Evolutionary conservation across 2,888 invertebrate species (phyloP).

Genomic region (Drosophila sordidapex): DNA sequence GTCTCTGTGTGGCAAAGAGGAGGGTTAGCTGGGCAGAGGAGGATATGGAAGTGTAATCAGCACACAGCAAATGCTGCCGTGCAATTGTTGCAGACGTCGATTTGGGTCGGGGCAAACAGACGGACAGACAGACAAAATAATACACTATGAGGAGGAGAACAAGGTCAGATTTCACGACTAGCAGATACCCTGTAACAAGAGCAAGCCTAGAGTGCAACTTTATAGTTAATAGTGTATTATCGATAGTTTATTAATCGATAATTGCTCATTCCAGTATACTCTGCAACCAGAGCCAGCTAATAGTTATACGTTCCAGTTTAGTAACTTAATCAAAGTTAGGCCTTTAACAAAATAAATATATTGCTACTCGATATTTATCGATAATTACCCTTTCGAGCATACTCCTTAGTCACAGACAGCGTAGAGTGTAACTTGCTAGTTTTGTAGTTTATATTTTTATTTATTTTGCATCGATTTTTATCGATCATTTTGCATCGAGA

Average conservation of each 20-base stretch:
- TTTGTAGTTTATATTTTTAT: not conserved
- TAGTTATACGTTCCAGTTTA: not conserved
- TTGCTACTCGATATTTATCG: not conserved
- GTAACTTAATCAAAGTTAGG: not conserved
- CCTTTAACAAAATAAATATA: not conserved
- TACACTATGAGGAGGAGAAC: conserved; percentile 6
- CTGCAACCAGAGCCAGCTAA: not conserved
- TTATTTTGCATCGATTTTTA: not conserved
- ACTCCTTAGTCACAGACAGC: not conserved
- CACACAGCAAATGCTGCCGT: conserved; percentile 41
- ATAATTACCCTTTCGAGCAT: not conserved
- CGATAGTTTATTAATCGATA: not conserved
- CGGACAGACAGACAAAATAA: conserved; percentile 8
- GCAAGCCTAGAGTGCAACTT: not conserved
- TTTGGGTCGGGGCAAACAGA: conserved; percentile 69
- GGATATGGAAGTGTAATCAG: conserved; percentile 53
- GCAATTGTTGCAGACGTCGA: conserved; percentile 75
- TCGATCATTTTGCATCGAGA: not conserved
- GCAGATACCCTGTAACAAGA: not conserved
- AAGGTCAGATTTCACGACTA: not conserved
- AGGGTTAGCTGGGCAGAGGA: not conserved
- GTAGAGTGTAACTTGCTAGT: rapidly evolving
- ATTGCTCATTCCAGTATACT: not conserved
- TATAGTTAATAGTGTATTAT: no score
- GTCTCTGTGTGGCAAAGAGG: not conserved